Percentiles rank a stretch among this genome's conserved stretches.
phyloP scores from a whole-genome alignment of 2,113 vertebrate species.

The Podilymbus podiceps region DNA sequence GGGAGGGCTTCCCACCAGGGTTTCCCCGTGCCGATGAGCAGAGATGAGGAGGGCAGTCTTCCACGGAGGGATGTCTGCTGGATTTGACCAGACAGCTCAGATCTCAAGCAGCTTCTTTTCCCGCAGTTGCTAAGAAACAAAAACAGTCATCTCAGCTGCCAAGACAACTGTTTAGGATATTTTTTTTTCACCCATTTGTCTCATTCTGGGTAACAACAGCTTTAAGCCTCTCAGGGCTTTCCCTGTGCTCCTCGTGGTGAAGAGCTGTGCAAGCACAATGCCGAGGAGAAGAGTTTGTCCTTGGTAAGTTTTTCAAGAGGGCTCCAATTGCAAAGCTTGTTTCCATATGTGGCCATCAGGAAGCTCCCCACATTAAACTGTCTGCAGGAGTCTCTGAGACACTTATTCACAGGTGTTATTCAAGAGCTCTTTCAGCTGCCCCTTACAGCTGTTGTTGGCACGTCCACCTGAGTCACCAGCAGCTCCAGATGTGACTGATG shows the following conservation, averaged over 20 bases:
- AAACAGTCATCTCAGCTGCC: not conserved
- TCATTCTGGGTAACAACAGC: not conserved
- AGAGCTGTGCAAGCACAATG: not conserved
- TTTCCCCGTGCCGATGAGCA: not conserved
- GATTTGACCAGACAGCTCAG: constrained; percentile 8
- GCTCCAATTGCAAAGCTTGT: not conserved
- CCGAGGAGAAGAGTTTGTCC: not conserved
- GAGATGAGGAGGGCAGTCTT: not conserved
- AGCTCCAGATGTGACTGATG: not conserved
- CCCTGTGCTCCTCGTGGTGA: not conserved
- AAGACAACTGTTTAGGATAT: not conserved
- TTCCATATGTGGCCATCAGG: not conserved
- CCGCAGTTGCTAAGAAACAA: constrained; percentile 61
- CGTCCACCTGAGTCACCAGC: not conserved
- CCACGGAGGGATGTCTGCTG: not conserved
- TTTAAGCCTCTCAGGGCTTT: not conserved
- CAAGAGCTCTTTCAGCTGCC: not conserved
- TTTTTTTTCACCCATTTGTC: not conserved
- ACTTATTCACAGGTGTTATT: not conserved
- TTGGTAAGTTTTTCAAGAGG: not conserved
- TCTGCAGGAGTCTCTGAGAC: not conserved
- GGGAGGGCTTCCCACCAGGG: not conserved
- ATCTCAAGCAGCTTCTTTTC: constrained; percentile 7
- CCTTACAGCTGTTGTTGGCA: accelerated
- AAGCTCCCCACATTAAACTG: not conserved